Evolutionary conservation across 2,888 invertebrate species (phyloP), one percentile per base, ranked within the genome.

Genomic region (Himalopsyche kuldschensis): DNA sequence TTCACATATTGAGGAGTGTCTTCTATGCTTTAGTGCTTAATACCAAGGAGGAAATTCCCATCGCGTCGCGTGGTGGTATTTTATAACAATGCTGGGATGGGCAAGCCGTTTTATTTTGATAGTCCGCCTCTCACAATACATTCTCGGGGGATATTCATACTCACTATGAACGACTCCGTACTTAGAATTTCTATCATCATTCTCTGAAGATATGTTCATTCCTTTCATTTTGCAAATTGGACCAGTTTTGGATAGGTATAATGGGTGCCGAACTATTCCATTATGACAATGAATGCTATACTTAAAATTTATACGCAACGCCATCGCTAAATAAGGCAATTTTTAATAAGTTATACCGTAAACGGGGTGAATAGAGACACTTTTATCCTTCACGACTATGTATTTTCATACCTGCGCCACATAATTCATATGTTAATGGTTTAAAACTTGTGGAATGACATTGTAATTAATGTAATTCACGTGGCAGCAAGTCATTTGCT

Each of bases 21-120:
- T 27, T 48, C 41, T 46, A 79, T 78, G 63, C 27, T 69, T 69
- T 30, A 15, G 15, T 41, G 15, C 41, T 15, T 41, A 69, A 78
- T 82, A 78, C 63, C 46, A 47, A 11, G 69, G 24, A 35, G 82
- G 69, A 48, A 78, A 78, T 82, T 82, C 82, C 78, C 82, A 78
- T n/a, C 32, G 82, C 55, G 41, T 77, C 46, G 75, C 17, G 69
- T 35, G 69, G 69, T 82, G 82, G 82, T 63, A 82, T 82, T 82
- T 75, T 55, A 75, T 47, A 63, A 63, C 82, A 63, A 78, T 82
- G 48, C 69, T 82, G 55, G 78, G 69, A 48, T 78, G 78, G 69
- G 80, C 80, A 79, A 78, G 46, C 32, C 55, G 41, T 75, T 78
- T 82, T 82, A 78, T 55, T 82, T 78, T 76, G 78, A 82, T 78